A percentile compares a stretch with the other conserved stretches of the same genome.
Evolutionary conservation across 2,888 invertebrate genomes (phyloP).

Genomic region (Actias luna): DNA sequence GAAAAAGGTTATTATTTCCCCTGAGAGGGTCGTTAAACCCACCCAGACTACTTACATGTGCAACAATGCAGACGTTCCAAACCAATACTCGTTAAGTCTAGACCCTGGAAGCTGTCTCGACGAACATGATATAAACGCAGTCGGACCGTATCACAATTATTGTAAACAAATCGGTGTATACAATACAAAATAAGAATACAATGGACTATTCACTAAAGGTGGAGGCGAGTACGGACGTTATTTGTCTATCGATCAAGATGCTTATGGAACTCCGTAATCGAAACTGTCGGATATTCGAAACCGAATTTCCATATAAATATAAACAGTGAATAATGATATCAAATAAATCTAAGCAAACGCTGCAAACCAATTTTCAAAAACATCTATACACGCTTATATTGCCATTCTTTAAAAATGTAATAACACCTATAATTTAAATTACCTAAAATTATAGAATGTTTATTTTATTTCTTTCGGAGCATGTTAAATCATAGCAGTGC

Average conservation of each 20-base stretch:
- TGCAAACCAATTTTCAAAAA: too few species aligned
- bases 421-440: too few species aligned
- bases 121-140: conserved; percentile 17
- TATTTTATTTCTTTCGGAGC: too few species aligned
- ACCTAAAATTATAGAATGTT: too few species aligned
- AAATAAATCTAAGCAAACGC: too few species aligned
- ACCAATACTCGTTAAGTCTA: conserved; percentile 40
- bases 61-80: conserved; percentile 52
- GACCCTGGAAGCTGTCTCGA: conserved; percentile 37
- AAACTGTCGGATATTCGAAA: too few species aligned
- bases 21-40: conserved; percentile 72
- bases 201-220: conserved; percentile 34
- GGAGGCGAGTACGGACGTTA: conserved; percentile 52
- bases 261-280: too few species aligned
- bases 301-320: too few species aligned
- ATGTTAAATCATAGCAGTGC: too few species aligned
- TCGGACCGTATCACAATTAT: neutral
- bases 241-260: conserved; percentile 62
- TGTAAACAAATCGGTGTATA: conserved; percentile 15
- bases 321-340: too few species aligned
- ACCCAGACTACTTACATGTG: conserved; percentile 46
- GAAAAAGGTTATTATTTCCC: conserved; percentile 33
- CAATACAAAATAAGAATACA: conserved; percentile 29
- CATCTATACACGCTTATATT: too few species aligned
- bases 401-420: too few species aligned